Base-by-base conservation (phyloP, 1,140 invertebrate species). In the Tetragonula clypearis region DNA sequence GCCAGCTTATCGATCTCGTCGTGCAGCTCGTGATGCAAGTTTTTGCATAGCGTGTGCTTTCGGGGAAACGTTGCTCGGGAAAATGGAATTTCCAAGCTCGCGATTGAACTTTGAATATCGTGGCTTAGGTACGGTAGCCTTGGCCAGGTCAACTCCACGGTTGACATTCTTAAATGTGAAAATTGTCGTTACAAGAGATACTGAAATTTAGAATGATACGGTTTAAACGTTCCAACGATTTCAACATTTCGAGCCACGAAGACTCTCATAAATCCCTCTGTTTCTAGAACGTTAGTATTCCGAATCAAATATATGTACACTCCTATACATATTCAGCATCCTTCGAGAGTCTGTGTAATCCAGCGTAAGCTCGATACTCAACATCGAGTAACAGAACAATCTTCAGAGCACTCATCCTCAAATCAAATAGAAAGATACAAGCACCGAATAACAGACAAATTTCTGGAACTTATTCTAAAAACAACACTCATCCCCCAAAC, bases 1-100 rank as follows among this genome's bases (percentile, higher is more conserved):
- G 41, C 14, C 17, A 30, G 73, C 23, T 76, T 76, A 82, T 82
- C 58, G 80, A 76, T 76, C 55, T 65, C 41, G 5, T 9, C 8
- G 14, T 6, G 17, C 23, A 41, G 53, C 30, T 30, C 55, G 15
- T 58, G 81, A 78, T 58, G 82, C 75, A 78, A 78, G 69, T 71
- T 83, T 83, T 83, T 78, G 19, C 21, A 60, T 17, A 23, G 49
- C 69, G 26, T 56, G 11, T 41, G 49, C 65, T 8, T 15, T 58
- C 53, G 30, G 15, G 14, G 19, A 19, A 58, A 35, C 35, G 26
- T 56, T 26, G 4, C n/a, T 75, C 14, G 26, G 4, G 41, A 58
- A 21, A 56, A 56, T n/a, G 19, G 19, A n/a, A 58, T 75, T 26
- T 74, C 21, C 30, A 6, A 35, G 30, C 66, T 68, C 1, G 30